Conservation (phyloP, 2,113 vertebrate species). For the Cebus imitator region DNA sequence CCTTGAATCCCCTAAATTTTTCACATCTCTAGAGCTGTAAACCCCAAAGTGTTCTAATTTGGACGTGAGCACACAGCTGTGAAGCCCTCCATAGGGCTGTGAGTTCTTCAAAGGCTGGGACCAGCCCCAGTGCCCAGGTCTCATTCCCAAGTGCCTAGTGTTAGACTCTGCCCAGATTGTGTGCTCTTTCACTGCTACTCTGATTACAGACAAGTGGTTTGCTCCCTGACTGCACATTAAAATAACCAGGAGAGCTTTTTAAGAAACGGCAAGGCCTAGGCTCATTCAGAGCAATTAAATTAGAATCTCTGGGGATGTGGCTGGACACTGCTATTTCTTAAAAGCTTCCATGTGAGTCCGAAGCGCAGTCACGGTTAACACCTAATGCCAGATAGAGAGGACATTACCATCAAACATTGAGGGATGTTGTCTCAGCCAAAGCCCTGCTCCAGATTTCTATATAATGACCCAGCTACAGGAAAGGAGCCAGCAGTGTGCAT, state of each 20-base stretch:
- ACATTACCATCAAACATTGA: not conserved
- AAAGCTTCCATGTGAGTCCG: not conserved
- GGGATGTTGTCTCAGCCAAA: not conserved
- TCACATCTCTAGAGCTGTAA: not conserved
- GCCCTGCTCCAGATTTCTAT: not conserved
- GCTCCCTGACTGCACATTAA: not conserved
- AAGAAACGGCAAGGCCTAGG: not conserved
- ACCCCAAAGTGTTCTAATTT: not conserved
- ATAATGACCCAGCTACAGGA: not conserved
- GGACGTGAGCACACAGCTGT: not conserved
- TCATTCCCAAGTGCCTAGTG: not conserved
- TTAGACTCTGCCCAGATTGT: not conserved
- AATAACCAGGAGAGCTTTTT: not conserved
- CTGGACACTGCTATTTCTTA: not conserved
- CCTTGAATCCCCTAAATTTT: not conserved
- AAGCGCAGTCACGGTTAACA: not conserved
- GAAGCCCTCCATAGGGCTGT: not conserved
- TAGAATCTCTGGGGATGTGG: not conserved
- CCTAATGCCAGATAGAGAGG: not conserved
- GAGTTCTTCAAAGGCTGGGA: not conserved
- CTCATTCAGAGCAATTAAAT: not conserved
- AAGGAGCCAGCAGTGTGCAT: not conserved
- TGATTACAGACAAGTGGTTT: not conserved
- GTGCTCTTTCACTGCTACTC: not conserved
- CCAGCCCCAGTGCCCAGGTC: not conserved